These are phyloP conservation scores for Acropternis orthonyx DNA, from an alignment of 2,797 vertebrate genomes.

Conservation along the genomic window DNA sequence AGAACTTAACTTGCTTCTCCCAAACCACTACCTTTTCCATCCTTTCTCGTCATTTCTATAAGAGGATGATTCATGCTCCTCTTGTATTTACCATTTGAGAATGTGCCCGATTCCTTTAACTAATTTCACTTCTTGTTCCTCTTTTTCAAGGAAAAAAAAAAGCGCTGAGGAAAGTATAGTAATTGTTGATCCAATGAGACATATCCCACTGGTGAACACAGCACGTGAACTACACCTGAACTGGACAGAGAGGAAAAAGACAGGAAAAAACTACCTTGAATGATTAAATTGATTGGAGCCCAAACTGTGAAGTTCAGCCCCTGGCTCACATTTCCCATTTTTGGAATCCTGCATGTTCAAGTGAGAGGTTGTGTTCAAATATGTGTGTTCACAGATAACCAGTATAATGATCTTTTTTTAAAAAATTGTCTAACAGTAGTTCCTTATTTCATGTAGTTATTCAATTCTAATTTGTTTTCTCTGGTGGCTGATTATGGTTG, in stretches of 20 bases:
- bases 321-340: not conserved
- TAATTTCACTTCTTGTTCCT: slow-evolving; percentile 63
- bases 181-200: not conserved
- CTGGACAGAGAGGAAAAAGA: not conserved
- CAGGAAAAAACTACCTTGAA: not conserved
- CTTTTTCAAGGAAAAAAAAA: not conserved
- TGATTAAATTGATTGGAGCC: not conserved
- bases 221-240: not conserved
- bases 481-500: not conserved
- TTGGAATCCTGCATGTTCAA: not conserved
- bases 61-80: slow-evolving; percentile 66
- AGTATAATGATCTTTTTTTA: not conserved
- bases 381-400: not conserved
- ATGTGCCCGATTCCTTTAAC: slow-evolving; percentile 17
- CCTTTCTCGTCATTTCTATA: slow-evolving; percentile 70
- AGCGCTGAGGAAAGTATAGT: not conserved
- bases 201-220: not conserved
- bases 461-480: not conserved
- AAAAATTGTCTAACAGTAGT: not conserved
- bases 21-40: slow-evolving; percentile 67
- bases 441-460: not conserved
- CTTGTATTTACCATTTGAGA: slow-evolving; percentile 67
- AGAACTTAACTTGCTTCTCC: slow-evolving; percentile 61
- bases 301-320: not conserved
- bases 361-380: not conserved